These are phyloP conservation scores for Drosophila mojavensis DNA, from an alignment of 1,140 invertebrate species.

Conservation along the genomic window DNA sequence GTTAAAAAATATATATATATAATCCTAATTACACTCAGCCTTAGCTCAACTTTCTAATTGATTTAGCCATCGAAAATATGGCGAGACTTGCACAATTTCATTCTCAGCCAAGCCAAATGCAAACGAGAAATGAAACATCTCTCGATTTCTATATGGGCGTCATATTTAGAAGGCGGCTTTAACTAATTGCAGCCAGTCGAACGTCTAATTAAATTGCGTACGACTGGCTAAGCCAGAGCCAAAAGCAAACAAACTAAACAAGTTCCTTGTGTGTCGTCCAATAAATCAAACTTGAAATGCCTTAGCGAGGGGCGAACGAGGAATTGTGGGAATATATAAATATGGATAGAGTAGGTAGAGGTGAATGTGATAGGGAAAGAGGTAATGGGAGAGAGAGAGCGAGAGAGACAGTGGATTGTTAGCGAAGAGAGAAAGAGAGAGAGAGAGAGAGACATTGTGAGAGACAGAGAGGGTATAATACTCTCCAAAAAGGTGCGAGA, in stretches of 20 bases:
- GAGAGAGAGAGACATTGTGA: too few relatives aligned
- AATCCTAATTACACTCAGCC: slow-evolving; percentile 49
- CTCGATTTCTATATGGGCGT: neutral
- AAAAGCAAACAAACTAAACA: slow-evolving; percentile 13
- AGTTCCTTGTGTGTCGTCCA: slow-evolving; percentile 21
- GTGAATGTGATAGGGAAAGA: too few relatives aligned
- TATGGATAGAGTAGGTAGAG: too few relatives aligned
- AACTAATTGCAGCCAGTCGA: slow-evolving; percentile 39
- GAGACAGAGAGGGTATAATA: too few relatives aligned
- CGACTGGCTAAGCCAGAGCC: neutral
- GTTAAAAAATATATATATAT: neutral
- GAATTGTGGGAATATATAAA: neutral
- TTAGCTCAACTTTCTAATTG: slow-evolving; percentile 56
- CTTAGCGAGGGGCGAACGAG: slow-evolving; percentile 9
- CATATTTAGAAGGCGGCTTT: slow-evolving; percentile 14
- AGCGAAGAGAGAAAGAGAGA: too few relatives aligned
- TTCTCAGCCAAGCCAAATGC: neutral
- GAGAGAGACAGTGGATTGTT: too few relatives aligned
- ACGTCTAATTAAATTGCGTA: slow-evolving; percentile 33
- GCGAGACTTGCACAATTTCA: too few relatives aligned
- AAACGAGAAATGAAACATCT: neutral
- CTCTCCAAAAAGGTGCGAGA: too few relatives aligned
- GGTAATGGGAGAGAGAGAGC: too few relatives aligned
- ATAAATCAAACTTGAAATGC: slow-evolving; percentile 21
- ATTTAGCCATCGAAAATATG: slow-evolving; percentile 56